Base-by-base conservation (phyloP, 2,888 invertebrate genomes). In the Zygothrica quintamaculata region DNA sequence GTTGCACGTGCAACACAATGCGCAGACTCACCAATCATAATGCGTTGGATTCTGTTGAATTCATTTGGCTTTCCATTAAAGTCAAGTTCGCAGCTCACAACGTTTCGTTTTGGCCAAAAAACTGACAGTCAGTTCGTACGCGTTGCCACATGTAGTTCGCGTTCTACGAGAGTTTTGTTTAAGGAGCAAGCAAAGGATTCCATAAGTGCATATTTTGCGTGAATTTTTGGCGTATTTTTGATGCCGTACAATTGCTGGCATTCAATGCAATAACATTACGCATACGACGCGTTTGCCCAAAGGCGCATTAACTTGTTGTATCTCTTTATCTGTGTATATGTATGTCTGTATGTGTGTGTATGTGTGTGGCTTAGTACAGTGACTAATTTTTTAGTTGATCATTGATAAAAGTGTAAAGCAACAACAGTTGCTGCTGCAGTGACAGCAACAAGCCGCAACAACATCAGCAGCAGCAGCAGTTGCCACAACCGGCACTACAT, bases 21-120 rank as follows among this genome's bases (percentile, higher is more conserved):
- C 81, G 81, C 80, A 64, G 87, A 82, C 81, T 82, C 81, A 82
- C 87, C 81, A 67, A 44, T 22, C n/a, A 42, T 11, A 16, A 11
- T 42, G 43, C 56, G 81, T 42, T 48, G 31, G 40, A 4, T 12
- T 13, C 36, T 46, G 80, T 68, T 79, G 76, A 42, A 48, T 65
- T 71, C 47, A 29, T 50, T 31, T 34, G 22, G 44, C 66, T 43
- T 73, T 78, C 65, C 71, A 51, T 34, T 59, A 13, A 62, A 76
- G 76, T 69, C 67, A 67, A 71, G 74, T 75, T 85, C 56, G 59
- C 60, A 37, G n/a, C 8, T 26, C 42, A 60, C 66, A 50, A 69
- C 53, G 46, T 53, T 44, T 58, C 59, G 47, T 65, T 43, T 34
- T 36, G 8, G 40, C 42, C 22, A 43, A 44, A 44, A 22, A 22